Base-by-base conservation (phyloP, 1,140 invertebrate species). In the Muscidifurax raptorellus region DNA sequence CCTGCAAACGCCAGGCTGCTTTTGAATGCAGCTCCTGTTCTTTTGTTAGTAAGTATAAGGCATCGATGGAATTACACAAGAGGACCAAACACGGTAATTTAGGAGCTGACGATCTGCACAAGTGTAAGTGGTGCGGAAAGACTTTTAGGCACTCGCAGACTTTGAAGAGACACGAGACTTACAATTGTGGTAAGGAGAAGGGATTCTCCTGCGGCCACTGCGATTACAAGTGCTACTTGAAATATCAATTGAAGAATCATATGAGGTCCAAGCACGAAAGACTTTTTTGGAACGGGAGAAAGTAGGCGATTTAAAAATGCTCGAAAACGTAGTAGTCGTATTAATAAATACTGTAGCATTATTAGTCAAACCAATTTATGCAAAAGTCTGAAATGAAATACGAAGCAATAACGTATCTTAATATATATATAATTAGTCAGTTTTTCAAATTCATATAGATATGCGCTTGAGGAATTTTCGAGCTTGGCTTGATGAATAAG, bases 21-120 rank as follows among this genome's bases (percentile, higher is more conserved):
- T 93, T 92, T 82, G 83, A 88, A 27, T 94, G 93, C 80, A 90
- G 91, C 1, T 80, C 89, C 25, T 94, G 93, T 85, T 88, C 64
- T 0, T 83, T 83, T 27, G 64, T 59, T 12, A 83, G 82, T 40
- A 77, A 67, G n/a, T 83, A 83, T 66, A 83, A 83, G 66, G 82
- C 82, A 1, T 83, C 82, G 0, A 27, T 83, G 6, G 82, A 77
- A 28, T 28, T 71, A 22, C 82, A 83, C 75, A 59, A 28, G 15
- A 74, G 36, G 32, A 59, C 27, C 4, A 36, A 83, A 28, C 82
- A 83, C 22, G 32, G 32, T 1, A 18, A 15, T 12, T 4, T 18
- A 12, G 66, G 10, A 7, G 10, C 22, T n/a, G 27, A 71, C 0
- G 59, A 67, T 18, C 0, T 47, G 1, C n/a, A 69, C 82, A 67